Base-by-base conservation (phyloP, 2,888 invertebrate species). In the Caenorhabditis sp. region DNA sequence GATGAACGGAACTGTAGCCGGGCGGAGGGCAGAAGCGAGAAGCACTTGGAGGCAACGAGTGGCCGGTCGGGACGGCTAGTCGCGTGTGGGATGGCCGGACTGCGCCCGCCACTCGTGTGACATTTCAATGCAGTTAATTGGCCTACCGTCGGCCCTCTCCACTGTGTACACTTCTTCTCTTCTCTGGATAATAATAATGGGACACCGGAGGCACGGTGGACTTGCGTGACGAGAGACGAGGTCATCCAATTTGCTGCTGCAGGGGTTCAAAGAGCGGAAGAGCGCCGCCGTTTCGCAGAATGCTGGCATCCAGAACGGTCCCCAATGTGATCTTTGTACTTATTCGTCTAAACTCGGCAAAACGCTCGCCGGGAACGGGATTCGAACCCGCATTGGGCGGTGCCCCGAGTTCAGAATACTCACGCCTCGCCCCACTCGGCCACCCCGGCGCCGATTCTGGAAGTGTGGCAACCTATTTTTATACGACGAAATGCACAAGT, bases 101-200 rank as follows among this genome's bases (percentile, higher is more conserved):
- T 15, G 52, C 52, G 32, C 30, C 24, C 27, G 35, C 58, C 59
- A 59, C 59, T 52, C 61, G 53, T 61, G 70, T 71, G 59, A 61
- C 59, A 61, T 55, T 71, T 71, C 61, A 61, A 61, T 61, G 61
- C 70, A 61, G 61, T 61, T 71, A 71, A 71, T 61, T 61, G 61
- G 59, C 53, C 70, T 61, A 61, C 70, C 59, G 27, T 24, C n/a
- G 45, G 22, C 22, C 30, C 52, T 39, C 11, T 35, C 37, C 43
- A 17, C 32, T 41, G 52, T 59, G 61, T 59, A 59, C 68, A 59
- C 68, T 70, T 66, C 32, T 35, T 11, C n/a, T 20, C n/a, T 13
- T 46, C 46, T 39, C 70, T 70, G 61, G 59, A 61, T 61, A 61
- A 61, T 61, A 61, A 61, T 71, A 71, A 61, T 61, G 59, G 70